phyloP scores from a whole-genome alignment of 2,113 vertebrate genomes.

The Ancistrus triradiatus region DNA sequence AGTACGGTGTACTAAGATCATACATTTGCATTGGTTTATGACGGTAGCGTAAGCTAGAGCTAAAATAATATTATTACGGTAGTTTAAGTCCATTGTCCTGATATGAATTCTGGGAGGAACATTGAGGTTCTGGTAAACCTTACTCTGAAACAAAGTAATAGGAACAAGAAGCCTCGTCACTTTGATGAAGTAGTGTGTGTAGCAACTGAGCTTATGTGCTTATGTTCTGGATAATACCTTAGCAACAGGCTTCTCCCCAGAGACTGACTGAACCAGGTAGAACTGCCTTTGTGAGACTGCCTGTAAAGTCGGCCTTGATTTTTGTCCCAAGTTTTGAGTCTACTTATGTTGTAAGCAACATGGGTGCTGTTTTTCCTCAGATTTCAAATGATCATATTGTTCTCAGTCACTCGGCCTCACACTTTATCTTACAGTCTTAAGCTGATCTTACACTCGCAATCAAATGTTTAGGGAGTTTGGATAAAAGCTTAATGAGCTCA shows the following conservation, averaged over 20 bases:
- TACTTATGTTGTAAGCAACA: constrained; percentile 6
- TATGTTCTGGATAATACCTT: constrained; percentile 5
- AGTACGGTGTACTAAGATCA: no score
- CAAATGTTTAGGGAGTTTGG: no score
- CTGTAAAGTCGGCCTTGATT: not conserved
- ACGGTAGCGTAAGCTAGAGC: no score
- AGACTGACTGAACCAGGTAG: not conserved
- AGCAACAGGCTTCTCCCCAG: constrained; percentile 11
- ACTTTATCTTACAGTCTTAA: no score
- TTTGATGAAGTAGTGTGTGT: constrained; percentile 1
- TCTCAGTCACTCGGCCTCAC: no score
- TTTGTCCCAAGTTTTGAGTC: not conserved
- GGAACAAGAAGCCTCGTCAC: not conserved
- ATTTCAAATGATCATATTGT: not conserved
- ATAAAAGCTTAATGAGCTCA: no score
- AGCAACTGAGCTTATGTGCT: not conserved
- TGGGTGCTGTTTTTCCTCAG: constrained; percentile 1
- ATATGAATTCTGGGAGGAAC: not conserved
- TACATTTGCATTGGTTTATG: no score
- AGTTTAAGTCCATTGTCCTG: not conserved
- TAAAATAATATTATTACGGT: no score
- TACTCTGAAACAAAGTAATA: not conserved
- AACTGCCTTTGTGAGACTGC: not conserved
- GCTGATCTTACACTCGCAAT: no score
- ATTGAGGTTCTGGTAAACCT: not conserved